Percentiles rank a stretch among this genome's conserved stretches.
These are phyloP conservation scores for Drosophila malerkotliana DNA, from an alignment of 1,140 invertebrate genomes.

Conservation along the genomic window DNA sequence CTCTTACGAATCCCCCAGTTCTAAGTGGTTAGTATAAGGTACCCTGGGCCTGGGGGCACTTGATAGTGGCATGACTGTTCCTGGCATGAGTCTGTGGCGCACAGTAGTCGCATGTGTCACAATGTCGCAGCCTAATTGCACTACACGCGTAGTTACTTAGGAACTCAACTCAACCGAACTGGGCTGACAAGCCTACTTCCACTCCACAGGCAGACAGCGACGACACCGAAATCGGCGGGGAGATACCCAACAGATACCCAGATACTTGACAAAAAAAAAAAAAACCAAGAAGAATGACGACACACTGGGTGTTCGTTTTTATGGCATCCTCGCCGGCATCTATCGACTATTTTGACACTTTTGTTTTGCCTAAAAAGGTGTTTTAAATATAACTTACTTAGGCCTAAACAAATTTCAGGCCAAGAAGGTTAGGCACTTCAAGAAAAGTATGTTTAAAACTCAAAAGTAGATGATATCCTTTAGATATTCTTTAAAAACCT, in stretches of 20 bases:
- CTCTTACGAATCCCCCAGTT: constrained; percentile 3
- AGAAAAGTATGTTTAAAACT: background rate
- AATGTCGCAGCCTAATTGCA: constrained; percentile 72
- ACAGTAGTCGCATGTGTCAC: constrained; percentile 70
- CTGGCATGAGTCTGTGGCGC: constrained; percentile 20
- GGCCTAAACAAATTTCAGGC: constrained; percentile 20
- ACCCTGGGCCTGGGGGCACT: constrained; percentile 1
- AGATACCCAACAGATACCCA: background rate
- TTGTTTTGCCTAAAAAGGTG: constrained; percentile 77
- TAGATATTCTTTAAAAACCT: background rate
- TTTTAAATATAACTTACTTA: constrained; percentile 75
- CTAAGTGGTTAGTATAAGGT: background rate
- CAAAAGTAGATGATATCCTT: background rate
- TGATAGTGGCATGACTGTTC: constrained; percentile 16
- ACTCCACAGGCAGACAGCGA: constrained; percentile 12
- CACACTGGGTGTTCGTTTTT: constrained; percentile 75
- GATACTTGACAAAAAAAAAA: constrained; percentile 31
- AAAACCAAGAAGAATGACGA: constrained; percentile 9
- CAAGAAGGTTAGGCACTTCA: constrained; percentile 2
- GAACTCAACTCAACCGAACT: constrained; percentile 27
- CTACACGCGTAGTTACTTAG: constrained; percentile 73
- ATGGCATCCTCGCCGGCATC: constrained; percentile 38
- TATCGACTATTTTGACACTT: constrained; percentile 76
- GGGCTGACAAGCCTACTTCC: constrained; percentile 46
- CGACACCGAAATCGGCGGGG: constrained; percentile 1